Evolutionary conservation across 1,140 invertebrate genomes (phyloP), one percentile per base, ranked within the genome.

Genomic region (Scaptomyza graminum): DNA sequence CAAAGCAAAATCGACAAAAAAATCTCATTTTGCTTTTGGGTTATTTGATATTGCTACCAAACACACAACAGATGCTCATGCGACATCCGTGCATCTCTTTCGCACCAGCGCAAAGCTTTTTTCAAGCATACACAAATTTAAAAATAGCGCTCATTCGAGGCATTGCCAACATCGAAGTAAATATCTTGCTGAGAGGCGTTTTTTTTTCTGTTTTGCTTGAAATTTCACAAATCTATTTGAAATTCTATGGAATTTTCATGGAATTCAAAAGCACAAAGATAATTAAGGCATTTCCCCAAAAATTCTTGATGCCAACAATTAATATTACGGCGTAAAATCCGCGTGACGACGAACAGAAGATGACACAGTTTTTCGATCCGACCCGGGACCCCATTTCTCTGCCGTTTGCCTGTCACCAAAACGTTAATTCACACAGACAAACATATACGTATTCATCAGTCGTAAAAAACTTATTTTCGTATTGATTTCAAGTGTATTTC

Each of bases 1-100:
- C 31, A 71, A 41, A 56, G 51, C 44, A 64, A 55, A 71, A n/a
- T 5, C 7, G 51, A 50, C n/a, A 37, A 50, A 37, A 46, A 65
- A 50, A 59, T 59, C 22, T 7, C 25, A 56, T 66, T 85, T 68
- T 79, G 56, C 62, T 66, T 74, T 66, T 70, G 61, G 56, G 82
- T 88, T 87, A 87, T 88, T 87, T 87, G 82, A 87, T 87, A 82
- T 82, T 67, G 41, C 62, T 55, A 65, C 41, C 34, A 63, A 59
- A 74, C 39, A 63, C 63, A 57, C 31, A 47, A 15, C 41, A 69
- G 44, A 68, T 25, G 59, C 64, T 69, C 51, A 63, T 57, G 51
- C 31, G 46, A 52, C 37, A 41, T 41, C 46, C 13, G 37, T 51
- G 39, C 66, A 66, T 83, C 79, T 78, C 79, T 75, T 67, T 83